These are phyloP conservation scores for Megalonaias nervosa DNA, from an alignment of 1,140 invertebrate genomes.

Conservation along the genomic window DNA sequence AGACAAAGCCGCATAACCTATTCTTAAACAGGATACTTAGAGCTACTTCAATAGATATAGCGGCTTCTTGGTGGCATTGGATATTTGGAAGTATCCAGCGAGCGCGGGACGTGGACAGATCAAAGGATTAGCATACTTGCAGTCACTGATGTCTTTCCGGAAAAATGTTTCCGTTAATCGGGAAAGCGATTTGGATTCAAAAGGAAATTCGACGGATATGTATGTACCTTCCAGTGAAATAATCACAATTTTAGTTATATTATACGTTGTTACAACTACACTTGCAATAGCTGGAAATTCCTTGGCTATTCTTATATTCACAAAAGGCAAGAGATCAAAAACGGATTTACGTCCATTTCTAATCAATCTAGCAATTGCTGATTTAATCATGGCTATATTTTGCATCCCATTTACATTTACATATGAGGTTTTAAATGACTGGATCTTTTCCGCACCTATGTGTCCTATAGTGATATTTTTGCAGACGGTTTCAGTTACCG, in stretches of 20 bases:
- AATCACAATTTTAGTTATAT: constrained; percentile 45
- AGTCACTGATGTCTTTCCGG: no score
- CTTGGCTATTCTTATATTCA: constrained; percentile 64
- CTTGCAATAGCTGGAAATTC: constrained; percentile 64
- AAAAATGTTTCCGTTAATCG: no score
- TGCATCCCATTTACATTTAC: constrained; percentile 72
- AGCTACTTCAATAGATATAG: no score
- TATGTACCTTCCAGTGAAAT: no score
- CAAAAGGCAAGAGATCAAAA: constrained; percentile 56
- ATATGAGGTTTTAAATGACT: constrained; percentile 55
- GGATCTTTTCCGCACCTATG: constrained; percentile 67
- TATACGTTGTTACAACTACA: constrained; percentile 62
- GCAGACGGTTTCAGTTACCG: constrained; percentile 65
- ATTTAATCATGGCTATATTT: constrained; percentile 70
- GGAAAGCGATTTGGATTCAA: no score
- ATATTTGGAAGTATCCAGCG: no score
- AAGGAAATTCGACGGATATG: no score
- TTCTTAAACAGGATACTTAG: no score
- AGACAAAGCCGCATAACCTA: no score
- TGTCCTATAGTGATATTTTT: constrained; percentile 67
- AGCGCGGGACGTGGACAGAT: no score
- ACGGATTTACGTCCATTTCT: constrained; percentile 76
- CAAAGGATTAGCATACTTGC: no score
- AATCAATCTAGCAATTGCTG: constrained; percentile 80
- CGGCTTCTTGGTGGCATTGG: no score